These are phyloP conservation scores for Synergus umbraculus DNA, from an alignment of 2,888 invertebrate species.

Conservation along the genomic window DNA sequence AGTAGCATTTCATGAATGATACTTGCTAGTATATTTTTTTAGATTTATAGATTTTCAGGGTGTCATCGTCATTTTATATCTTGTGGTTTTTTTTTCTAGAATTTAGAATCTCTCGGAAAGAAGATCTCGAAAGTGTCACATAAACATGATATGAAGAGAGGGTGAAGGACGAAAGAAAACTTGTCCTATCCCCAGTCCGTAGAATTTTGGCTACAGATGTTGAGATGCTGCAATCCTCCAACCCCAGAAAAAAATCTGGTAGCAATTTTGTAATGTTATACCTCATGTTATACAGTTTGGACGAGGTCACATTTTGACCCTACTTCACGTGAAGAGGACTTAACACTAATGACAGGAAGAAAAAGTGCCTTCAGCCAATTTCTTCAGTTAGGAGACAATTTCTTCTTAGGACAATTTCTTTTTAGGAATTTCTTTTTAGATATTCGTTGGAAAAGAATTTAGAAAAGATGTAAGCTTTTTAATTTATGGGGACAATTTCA, in stretches of 20 bases:
- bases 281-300: not conserved
- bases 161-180: not conserved
- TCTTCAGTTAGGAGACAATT: not conserved
- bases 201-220: constrained; percentile 14
- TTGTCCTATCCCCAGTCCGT: not conserved
- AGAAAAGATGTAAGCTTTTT: not conserved
- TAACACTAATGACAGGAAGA: not conserved
- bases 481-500: not conserved
- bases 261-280: constrained; percentile 24
- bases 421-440: not conserved
- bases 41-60: constrained; percentile 2
- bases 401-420: not conserved
- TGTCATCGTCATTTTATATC: constrained; percentile 6
- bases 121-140: constrained; percentile 29
- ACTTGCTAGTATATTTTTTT: not conserved
- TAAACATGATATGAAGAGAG: constrained; percentile 24
- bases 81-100: not conserved
- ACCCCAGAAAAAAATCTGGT: constrained; percentile 13
- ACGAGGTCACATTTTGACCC: not conserved
- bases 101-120: not conserved
- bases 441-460: not conserved
- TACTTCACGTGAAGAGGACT: not conserved
- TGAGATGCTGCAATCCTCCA: not conserved
- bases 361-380: not conserved
- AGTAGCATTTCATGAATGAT: not conserved